Evolutionary conservation across 2,888 invertebrate genomes (phyloP), one percentile per base, ranked within the genome.

Genomic region (Zaprionus bogoriensis): DNA sequence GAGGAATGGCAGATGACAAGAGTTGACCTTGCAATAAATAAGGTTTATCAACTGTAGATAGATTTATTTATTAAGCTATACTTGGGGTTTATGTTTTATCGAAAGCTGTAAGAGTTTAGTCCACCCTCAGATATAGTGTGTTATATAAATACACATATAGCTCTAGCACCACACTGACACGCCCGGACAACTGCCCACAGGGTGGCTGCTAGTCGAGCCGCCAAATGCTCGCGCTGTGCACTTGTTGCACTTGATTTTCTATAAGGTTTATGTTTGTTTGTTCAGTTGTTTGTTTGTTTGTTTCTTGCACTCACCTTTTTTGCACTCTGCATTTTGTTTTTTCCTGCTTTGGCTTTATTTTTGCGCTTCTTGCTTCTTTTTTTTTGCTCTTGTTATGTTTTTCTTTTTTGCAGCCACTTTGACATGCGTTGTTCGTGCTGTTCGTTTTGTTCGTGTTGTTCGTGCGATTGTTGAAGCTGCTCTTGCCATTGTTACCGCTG

Each of bases 231-330:
- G 6, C 22, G 23, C 30, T 12, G 30, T 30, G 36, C 39, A 53
- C 52, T 53, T 72, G 50, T 73, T 58, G 53, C 66, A 57, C 23
- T 55, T 55, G 63, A 57, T 60, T 72, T 66, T 69, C 27, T 58
- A 42, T 67, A 47, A 51, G 47, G 10, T 59, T 52, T 60, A 23
- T 47, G 7, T 32, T 54, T 25, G 53, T 48, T 45, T 54, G 27
- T 54, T 44, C 41, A 39, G 48, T 54, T 44, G 65, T 62, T 63
- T 64, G 61, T 73, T 65, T 74, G 63, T 72, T 69, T 68, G 58
- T 67, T 58, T 74, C 59, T 82, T 78, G 67, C 77, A 80, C 67
- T 59, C 67, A 62, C 71, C 72, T 68, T 82, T 79, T 66, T 66
- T 82, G 79, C 79, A 81, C 74, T 57, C 59, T 78, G 78, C 78